These are phyloP conservation scores for Sarcophaga peregrina DNA, from an alignment of 1,140 invertebrate species.

Conservation along the genomic window DNA sequence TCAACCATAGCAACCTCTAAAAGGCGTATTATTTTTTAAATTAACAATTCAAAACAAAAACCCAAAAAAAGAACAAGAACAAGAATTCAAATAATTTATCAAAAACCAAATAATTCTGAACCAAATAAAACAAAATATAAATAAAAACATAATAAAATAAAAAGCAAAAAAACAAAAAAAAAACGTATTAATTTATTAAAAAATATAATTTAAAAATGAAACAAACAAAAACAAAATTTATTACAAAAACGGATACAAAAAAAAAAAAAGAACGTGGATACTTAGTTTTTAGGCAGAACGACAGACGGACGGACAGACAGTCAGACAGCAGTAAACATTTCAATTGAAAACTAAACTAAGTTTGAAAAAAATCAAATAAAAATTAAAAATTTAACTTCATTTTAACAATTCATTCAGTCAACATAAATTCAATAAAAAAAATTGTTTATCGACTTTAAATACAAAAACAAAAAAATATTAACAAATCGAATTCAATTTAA, in stretches of 20 bases:
- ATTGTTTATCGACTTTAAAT: background rate
- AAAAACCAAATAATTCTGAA: background rate
- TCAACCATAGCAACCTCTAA: conserved; percentile 51
- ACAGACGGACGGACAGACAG: too few relatives aligned
- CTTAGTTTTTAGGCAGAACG: background rate
- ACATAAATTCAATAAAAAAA: too few relatives aligned
- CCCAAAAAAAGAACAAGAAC: too few relatives aligned
- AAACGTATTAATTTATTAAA: conserved; percentile 49
- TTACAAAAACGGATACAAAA: background rate
- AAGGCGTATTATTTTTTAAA: conserved; percentile 60
- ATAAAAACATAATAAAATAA: too few relatives aligned
- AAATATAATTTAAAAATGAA: conserved; percentile 46
- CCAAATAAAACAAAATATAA: background rate
- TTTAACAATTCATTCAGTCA: too few relatives aligned
- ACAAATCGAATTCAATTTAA: background rate
- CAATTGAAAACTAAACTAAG: too few relatives aligned
- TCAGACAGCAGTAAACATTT: too few relatives aligned
- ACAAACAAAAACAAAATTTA: conserved; percentile 40
- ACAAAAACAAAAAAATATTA: background rate
- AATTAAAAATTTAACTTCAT: too few relatives aligned
- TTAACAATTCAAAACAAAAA: background rate
- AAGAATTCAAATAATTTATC: background rate
- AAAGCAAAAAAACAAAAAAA: conserved; percentile 43
- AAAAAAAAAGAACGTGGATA: background rate
- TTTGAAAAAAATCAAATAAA: too few relatives aligned